Evolutionary conservation across 2,113 vertebrate genomes (phyloP).

Genomic region (cattle (Bos taurus)): DNA sequence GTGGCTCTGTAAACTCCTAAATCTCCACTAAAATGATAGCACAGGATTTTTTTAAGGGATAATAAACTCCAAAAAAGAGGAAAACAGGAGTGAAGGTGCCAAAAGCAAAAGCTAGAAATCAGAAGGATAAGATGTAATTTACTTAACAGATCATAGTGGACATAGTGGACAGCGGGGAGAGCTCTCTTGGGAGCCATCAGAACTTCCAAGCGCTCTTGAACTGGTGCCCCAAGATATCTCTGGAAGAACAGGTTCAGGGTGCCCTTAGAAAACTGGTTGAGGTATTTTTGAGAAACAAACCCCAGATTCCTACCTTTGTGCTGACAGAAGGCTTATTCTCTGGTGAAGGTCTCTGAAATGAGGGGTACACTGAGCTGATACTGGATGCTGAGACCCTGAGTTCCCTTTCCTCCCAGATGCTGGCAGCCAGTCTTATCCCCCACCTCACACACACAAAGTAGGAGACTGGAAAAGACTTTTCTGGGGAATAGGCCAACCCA

Average conservation of each 20-base stretch:
- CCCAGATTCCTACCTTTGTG: not conserved
- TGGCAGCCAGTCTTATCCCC: not conserved
- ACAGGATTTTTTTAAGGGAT: not conserved
- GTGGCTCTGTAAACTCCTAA: conserved; percentile 7
- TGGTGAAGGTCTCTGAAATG: not conserved
- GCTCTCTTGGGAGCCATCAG: not conserved
- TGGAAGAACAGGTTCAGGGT: not conserved
- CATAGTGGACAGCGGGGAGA: not conserved
- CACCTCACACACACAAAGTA: not conserved
- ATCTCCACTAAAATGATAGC: conserved; percentile 3
- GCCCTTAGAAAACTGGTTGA: not conserved
- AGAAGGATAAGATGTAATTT: not conserved
- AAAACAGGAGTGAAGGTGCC: not conserved
- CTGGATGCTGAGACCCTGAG: not conserved
- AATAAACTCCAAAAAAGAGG: conserved; percentile 15
- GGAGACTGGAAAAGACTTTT: not conserved
- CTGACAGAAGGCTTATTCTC: not conserved
- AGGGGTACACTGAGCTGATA: not conserved
- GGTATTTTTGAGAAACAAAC: not conserved
- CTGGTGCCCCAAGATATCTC: not conserved
- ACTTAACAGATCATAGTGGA: not conserved
- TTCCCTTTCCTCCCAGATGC: not conserved
- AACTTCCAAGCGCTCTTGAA: not conserved
- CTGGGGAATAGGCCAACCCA: not conserved
- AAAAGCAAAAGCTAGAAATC: not conserved